A percentile compares a stretch with the other conserved stretches of the same genome.
phyloP scores from a whole-genome alignment of 1,140 invertebrate species.

The Pygmarrhopalites habei region DNA sequence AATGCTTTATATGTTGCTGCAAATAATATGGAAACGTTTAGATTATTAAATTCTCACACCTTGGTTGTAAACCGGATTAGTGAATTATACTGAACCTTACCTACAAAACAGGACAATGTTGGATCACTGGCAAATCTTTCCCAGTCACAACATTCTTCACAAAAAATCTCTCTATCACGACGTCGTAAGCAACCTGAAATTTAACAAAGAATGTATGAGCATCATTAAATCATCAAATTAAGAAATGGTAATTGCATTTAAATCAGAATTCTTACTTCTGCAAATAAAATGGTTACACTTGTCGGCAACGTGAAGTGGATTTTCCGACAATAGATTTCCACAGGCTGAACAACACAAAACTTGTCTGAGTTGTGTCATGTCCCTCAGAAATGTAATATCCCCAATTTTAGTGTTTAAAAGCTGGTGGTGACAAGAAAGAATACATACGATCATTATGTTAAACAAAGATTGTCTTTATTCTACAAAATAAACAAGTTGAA shows the following conservation, averaged over 20 bases:
- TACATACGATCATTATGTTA: no score
- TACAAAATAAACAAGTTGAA: no score
- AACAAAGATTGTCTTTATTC: no score
- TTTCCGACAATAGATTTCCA: not conserved
- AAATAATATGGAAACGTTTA: no score
- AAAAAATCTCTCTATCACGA: not conserved
- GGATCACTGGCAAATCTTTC: not conserved
- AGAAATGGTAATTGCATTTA: not conserved
- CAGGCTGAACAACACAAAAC: not conserved
- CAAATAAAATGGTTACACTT: constrained; percentile 1
- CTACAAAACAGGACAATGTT: no score
- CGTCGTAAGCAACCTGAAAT: not conserved
- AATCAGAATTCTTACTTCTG: not conserved
- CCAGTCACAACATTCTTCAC: not conserved
- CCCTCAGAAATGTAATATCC: not conserved
- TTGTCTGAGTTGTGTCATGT: not conserved
- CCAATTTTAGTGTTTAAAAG: no score
- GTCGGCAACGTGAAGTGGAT: not conserved
- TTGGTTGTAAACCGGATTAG: no score
- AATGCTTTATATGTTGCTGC: no score
- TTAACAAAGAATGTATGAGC: not conserved
- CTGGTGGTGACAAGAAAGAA: no score
- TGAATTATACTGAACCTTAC: no score
- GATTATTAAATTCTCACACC: no score
- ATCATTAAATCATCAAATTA: not conserved